Evolutionary conservation across 2,888 invertebrate species (phyloP).

Genomic region (Amblyjoppa proteus): DNA sequence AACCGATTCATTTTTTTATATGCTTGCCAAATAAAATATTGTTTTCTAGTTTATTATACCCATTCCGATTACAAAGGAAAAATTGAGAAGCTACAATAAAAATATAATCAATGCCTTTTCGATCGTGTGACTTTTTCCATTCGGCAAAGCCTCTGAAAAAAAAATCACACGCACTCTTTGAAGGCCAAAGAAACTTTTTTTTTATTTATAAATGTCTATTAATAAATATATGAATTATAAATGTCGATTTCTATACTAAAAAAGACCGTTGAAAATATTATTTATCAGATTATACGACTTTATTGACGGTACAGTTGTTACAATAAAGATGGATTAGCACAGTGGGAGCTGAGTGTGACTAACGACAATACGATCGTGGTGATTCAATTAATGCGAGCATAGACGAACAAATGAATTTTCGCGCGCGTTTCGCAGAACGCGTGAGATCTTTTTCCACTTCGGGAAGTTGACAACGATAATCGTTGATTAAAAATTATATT

Average conservation of each 20-base stretch:
- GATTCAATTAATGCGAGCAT: constrained; percentile 37
- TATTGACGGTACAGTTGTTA: constrained; percentile 78
- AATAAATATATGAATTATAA: no score
- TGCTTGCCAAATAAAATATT: no score
- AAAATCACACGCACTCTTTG: no score
- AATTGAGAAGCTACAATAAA: no score
- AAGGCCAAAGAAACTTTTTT: no score
- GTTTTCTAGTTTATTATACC: no score
- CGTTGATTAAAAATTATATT: background rate
- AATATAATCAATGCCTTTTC: no score
- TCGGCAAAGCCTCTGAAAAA: no score
- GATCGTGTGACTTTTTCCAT: no score
- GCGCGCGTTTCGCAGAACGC: constrained; percentile 17
- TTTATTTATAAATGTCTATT: no score
- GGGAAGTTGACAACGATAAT: background rate
- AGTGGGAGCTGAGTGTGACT: constrained; percentile 57
- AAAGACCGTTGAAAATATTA: background rate
- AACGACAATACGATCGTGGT: constrained; percentile 49
- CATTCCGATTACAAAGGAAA: no score
- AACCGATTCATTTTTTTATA: no score
- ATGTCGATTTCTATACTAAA: background rate
- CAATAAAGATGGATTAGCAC: constrained; percentile 72
- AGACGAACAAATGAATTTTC: constrained; percentile 19
- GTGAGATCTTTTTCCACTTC: constrained; percentile 40
- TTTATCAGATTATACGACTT: constrained; percentile 74